Conservation (phyloP, 2,797 vertebrate genomes). For the Sebastes hubbsi region DNA sequence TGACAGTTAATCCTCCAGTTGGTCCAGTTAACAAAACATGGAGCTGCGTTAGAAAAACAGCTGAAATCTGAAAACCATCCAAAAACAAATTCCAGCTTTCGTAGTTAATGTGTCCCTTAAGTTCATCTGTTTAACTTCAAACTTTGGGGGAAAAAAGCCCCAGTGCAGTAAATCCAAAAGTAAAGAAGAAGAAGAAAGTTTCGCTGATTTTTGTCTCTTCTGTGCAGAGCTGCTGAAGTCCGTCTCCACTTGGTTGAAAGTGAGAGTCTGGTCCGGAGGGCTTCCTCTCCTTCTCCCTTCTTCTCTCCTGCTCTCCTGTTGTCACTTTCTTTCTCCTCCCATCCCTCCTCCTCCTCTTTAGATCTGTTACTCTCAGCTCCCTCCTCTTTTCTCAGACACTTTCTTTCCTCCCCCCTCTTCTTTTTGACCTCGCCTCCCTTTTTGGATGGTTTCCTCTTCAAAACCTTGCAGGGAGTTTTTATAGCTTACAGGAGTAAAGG, state of each 20-base stretch:
- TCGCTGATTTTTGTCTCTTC: not conserved
- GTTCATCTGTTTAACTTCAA: too few relatives aligned
- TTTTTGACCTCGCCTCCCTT: not conserved
- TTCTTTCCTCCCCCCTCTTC: not conserved
- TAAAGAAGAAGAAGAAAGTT: not conserved
- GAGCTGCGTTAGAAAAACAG: too few relatives aligned
- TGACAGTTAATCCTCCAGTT: not conserved
- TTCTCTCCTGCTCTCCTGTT: not conserved
- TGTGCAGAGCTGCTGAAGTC: too few relatives aligned
- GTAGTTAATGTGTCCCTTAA: too few relatives aligned
- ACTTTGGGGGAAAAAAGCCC: too few relatives aligned
- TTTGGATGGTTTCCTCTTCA: too few relatives aligned
- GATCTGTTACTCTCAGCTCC: not conserved
- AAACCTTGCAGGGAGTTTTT: not conserved
- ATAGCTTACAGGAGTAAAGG: too few relatives aligned
- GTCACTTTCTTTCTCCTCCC: conserved; percentile 23
- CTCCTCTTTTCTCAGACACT: not conserved
- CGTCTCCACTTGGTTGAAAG: rapidly evolving
- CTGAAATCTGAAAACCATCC: too few relatives aligned
- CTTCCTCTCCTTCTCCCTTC: not conserved
- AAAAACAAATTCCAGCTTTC: not conserved
- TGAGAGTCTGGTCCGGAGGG: not conserved
- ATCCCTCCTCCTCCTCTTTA: conserved; percentile 14
- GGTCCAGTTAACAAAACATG: too few relatives aligned
- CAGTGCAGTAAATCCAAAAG: too few relatives aligned